These are phyloP conservation scores for Hippolais icterina DNA, from an alignment of 2,113 vertebrate species.

Conservation along the genomic window DNA sequence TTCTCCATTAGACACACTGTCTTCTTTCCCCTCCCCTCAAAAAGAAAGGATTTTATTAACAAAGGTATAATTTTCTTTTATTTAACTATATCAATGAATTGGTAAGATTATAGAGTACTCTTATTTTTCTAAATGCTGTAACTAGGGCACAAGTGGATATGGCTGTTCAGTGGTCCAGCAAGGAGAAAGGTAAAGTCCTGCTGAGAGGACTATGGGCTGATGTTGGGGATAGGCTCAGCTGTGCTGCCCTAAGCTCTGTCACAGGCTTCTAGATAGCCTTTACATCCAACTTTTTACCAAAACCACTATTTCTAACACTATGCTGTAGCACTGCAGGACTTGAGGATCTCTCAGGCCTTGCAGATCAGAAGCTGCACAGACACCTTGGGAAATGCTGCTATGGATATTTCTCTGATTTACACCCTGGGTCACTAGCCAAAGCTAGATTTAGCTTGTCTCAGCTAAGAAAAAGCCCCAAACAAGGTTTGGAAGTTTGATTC, in stretches of 20 bases:
- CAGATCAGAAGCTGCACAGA: background rate
- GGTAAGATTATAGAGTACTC: background rate
- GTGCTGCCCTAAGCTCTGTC: background rate
- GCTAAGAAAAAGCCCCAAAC: background rate
- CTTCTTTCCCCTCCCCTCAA: background rate
- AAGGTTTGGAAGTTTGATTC: background rate
- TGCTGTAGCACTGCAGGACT: background rate
- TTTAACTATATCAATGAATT: background rate
- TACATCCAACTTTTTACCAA: background rate
- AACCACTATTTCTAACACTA: background rate
- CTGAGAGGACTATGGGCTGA: background rate
- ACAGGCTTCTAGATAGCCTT: background rate
- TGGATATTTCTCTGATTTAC: background rate
- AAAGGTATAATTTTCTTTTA: background rate
- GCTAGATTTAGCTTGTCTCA: background rate
- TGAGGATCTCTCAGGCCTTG: background rate
- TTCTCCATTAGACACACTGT: background rate
- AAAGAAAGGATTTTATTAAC: background rate
- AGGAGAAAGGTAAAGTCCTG: background rate
- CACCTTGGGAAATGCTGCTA: background rate
- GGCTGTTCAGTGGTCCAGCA: background rate
- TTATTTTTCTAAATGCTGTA: conserved; percentile 19
- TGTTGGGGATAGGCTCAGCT: background rate
- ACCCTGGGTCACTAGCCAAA: background rate
- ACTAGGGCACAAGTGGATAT: background rate